Base-by-base conservation (phyloP, 2,113 vertebrate species). In the Willisornis vidua region DNA sequence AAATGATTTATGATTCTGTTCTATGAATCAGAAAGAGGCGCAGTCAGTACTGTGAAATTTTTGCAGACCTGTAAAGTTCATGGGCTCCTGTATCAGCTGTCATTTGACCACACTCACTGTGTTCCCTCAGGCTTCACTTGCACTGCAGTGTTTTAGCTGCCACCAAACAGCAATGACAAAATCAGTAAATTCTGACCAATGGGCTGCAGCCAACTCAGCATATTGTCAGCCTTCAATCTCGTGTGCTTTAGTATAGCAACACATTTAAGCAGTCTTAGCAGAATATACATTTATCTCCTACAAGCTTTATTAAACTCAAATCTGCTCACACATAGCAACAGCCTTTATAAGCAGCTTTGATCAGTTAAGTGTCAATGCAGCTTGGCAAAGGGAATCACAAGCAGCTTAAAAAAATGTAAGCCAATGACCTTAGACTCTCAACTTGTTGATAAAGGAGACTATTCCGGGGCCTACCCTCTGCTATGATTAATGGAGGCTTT, bases 311-410 rank as follows among this genome's bases (percentile, higher is more conserved):
- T 96, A 96, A 91, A 96, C 91, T 91, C 82, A 95, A 86, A 96
- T 96, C 96, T 96, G 85, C 96, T 94, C 91, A 95, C 96, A 97
- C 95, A 95, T 89, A 97, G 96, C 92, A 95, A 97, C 96, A 97
- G 96, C 90, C 94, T 78, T 77, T 67, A 68, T 96, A 97, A 97
- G 95, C 96, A 92, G 96, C 93, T 95, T 96, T 97, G 93, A 95
- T 96, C 83, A 65, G 88, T 95, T 94, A 94, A 95, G 94, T 95
- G 96, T 93, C 96, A 97, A 80, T 96, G 87, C 90, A 89, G 94
- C 93, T 96, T 94, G 96, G 93, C 92, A 93, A 94, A 94, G 82
- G 61, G 90, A 95, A 91, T 81, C 93, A 95, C 90, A 96, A 96
- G 92, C 95, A 88, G 96, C 94, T 97, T 96, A 96, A 77, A 96